Base-by-base conservation (phyloP, 2,888 invertebrate species). In the Chrysolina americana region DNA sequence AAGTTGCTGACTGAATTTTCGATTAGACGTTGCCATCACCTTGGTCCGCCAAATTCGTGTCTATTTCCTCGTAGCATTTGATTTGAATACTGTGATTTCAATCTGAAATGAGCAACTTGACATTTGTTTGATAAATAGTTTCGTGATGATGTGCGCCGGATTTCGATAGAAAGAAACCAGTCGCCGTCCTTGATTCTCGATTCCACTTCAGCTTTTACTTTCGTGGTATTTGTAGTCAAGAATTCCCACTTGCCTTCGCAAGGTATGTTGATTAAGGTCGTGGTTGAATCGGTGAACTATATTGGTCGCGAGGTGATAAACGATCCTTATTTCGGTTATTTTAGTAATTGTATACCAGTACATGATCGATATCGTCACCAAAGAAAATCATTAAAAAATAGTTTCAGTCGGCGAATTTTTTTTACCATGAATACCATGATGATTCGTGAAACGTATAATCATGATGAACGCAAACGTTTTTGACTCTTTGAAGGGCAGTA, bases 121-220 rank as follows among this genome's bases (percentile, higher is more conserved):
- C 68, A 68, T 68, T 68, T 68, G 53, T 21, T 53, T 68, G 41
- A 68, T 68, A 21, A 68, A 68, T 68, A 68, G 41, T 68, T 68
- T 68, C 68, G 53, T 56, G 68, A 68, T 50, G 68, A 74, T 74
- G 53, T 53, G 28, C 66, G 62, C 41, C 36, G 47, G 44, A 68
- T 74, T 68, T 75, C 62, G 36, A 70, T 68, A 47, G 36, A 53
- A 71, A 17, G n/a, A 48, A 63, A 64, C 64, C 65, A 72, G 71
- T 71, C 53, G 71, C 47, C 68, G 72, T 74, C 77, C 77, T 78
- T 76, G 74, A 74, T 70, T 73, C 68, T 21, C 71, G 71, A 74
- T 74, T 71, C 70, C 19, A 64, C 70, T 53, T 65, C 62, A 44
- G 69, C 78, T 78, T 78, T 78, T 78, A 78, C 78, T 78, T 78